Percentiles rank a stretch among this genome's conserved stretches.
Conservation (phyloP, 2,113 vertebrate species). For the Propithecus coquereli region DNA sequence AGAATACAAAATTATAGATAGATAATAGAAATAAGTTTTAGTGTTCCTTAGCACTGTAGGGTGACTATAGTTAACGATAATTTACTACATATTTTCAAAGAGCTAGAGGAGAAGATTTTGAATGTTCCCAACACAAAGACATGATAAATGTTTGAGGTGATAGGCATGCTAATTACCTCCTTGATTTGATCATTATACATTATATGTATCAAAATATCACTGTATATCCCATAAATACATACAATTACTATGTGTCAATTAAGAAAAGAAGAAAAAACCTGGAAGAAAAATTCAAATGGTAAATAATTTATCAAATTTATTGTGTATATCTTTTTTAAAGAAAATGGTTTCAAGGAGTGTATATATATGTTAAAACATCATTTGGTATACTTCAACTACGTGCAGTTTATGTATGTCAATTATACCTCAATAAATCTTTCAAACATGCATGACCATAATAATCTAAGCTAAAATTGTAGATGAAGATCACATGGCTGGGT, state of each 20-base stretch:
- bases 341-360: background rate
- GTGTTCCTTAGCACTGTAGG: background rate
- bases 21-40: background rate
- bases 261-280: background rate
- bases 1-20: background rate
- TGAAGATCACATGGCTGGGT: background rate
- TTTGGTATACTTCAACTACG: background rate
- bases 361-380: background rate
- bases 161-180: background rate
- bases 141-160: background rate
- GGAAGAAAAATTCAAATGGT: background rate
- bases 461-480: background rate
- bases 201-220: background rate
- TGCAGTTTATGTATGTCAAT: background rate
- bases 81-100: background rate
- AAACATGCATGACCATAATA: background rate
- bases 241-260: background rate
- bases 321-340: background rate
- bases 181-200: background rate
- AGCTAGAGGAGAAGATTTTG: background rate
- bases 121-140: background rate
- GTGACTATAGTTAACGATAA: background rate
- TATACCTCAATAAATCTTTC: background rate
- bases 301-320: background rate
- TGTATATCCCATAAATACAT: background rate